A percentile compares a stretch with the other conserved stretches of the same genome.
These are phyloP conservation scores for Macrotis lagotis DNA, from an alignment of 2,113 vertebrate species.

Conservation along the genomic window DNA sequence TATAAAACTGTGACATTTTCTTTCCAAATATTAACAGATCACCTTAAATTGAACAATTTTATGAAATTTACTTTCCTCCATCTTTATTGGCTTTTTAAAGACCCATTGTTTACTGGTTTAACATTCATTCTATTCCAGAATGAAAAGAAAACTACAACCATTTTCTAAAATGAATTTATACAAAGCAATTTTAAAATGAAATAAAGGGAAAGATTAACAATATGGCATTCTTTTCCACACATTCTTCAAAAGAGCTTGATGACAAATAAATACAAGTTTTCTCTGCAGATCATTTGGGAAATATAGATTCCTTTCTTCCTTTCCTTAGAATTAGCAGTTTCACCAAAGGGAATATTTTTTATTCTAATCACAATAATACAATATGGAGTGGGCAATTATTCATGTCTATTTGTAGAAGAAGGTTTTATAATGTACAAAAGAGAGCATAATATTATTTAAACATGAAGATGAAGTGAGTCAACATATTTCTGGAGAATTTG, in stretches of 20 bases:
- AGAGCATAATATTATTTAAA: not conserved
- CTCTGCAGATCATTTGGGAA: slow-evolving; percentile 33
- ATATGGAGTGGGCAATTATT: not conserved
- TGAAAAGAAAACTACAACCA: slow-evolving; percentile 40
- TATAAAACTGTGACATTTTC: not conserved
- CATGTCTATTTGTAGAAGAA: not conserved
- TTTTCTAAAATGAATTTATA: slow-evolving; percentile 38
- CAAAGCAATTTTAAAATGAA: not conserved
- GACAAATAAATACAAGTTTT: not conserved
- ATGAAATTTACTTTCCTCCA: not conserved
- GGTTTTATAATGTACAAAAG: not conserved
- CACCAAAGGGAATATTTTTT: slow-evolving; percentile 15
- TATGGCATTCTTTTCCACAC: not conserved
- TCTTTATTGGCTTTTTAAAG: slow-evolving; percentile 26
- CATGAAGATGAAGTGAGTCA: not conserved
- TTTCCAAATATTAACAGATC: slow-evolving; percentile 36
- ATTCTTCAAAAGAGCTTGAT: slow-evolving; percentile 22
- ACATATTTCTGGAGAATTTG: not conserved
- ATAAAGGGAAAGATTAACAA: not conserved
- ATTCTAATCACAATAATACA: not conserved
- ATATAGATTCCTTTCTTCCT: not conserved
- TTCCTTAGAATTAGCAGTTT: not conserved
- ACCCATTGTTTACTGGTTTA: slow-evolving; percentile 48
- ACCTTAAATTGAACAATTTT: not conserved
- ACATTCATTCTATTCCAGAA: slow-evolving; percentile 32